These are phyloP conservation scores for Cerceris rybyensis DNA, from an alignment of 2,888 invertebrate species.

Conservation along the genomic window DNA sequence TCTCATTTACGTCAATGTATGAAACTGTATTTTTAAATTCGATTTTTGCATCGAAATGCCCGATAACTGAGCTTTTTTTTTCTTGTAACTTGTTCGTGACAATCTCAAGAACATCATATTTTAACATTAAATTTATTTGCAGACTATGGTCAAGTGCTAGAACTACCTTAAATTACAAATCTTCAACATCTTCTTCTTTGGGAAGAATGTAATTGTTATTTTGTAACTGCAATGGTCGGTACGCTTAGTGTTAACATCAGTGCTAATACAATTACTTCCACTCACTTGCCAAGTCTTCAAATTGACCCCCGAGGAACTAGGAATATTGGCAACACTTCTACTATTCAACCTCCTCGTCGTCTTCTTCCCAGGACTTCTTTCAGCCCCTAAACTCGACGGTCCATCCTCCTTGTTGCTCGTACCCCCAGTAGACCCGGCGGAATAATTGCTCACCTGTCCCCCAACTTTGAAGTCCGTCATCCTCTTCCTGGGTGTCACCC, in stretches of 20 bases:
- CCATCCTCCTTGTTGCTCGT: slow-evolving; percentile 64
- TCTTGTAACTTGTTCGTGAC: too few species aligned
- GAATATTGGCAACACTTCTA: slow-evolving; percentile 76
- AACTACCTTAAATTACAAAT: not conserved
- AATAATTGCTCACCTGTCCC: slow-evolving; percentile 72
- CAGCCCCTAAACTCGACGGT: slow-evolving; percentile 71
- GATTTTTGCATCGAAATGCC: too few species aligned
- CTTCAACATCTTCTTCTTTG: too few species aligned
- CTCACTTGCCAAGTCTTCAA: slow-evolving; percentile 75
- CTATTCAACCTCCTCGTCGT: slow-evolving; percentile 69
- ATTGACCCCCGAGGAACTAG: slow-evolving; percentile 68
- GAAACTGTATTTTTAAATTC: too few species aligned
- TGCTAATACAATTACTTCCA: slow-evolving; percentile 10
- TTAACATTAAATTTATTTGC: too few species aligned
- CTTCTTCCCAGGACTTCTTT: slow-evolving; percentile 69
- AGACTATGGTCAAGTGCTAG: too few species aligned
- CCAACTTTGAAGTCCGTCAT: slow-evolving; percentile 76
- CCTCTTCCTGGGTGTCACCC: slow-evolving; percentile 72
- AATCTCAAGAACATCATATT: too few species aligned
- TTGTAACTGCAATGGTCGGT: too few species aligned
- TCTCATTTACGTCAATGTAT: too few species aligned
- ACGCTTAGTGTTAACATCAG: too few species aligned
- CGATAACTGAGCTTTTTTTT: too few species aligned
- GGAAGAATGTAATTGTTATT: too few species aligned
- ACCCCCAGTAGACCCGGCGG: slow-evolving; percentile 26